Evolutionary conservation across 2,797 vertebrate genomes (phyloP).

Genomic region (Decapterus maruadsi): DNA sequence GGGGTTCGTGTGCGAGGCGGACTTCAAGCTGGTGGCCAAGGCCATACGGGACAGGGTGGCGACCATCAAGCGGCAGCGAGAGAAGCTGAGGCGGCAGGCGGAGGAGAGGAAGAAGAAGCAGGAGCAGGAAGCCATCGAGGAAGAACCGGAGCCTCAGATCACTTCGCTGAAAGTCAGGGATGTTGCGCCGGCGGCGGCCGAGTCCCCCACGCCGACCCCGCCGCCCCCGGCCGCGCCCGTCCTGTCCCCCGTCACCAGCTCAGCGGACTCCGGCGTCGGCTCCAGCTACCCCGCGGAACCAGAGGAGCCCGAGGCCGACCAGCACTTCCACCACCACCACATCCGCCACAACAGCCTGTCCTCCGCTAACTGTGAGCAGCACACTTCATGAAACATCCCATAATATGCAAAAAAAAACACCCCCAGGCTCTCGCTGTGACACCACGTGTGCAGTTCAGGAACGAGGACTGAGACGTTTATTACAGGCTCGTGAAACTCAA

Average conservation of each 20-base stretch:
- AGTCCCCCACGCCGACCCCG: slow-evolving; percentile 39
- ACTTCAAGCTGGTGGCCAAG: slow-evolving; percentile 96
- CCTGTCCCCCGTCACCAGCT: slow-evolving; percentile 80
- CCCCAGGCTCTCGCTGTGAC: not conserved
- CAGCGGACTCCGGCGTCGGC: slow-evolving; percentile 85
- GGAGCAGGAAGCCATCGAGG: slow-evolving; percentile 80
- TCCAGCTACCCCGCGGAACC: slow-evolving; percentile 88
- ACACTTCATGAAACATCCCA: not conserved
- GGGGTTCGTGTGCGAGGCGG: slow-evolving; percentile 93
- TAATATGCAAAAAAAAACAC: not conserved
- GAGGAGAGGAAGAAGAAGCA: slow-evolving; percentile 81
- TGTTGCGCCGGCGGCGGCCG: not conserved
- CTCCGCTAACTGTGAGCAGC: slow-evolving; percentile 82
- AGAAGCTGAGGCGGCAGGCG: slow-evolving; percentile 88
- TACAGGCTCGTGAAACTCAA: not conserved
- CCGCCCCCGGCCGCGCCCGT: slow-evolving; percentile 26
- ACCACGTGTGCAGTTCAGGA: not conserved
- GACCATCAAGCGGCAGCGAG: slow-evolving; percentile 93
- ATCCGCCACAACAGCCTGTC: slow-evolving; percentile 81
- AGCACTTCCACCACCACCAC: slow-evolving; percentile 85
- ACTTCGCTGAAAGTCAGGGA: slow-evolving; percentile 68
- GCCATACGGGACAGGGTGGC: slow-evolving; percentile 93
- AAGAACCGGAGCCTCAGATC: slow-evolving; percentile 79
- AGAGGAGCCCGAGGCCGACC: slow-evolving; percentile 95
- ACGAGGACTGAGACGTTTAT: not conserved